Evolutionary conservation across 2,113 vertebrate species (phyloP).

Genomic region (Blennius ocellaris): DNA sequence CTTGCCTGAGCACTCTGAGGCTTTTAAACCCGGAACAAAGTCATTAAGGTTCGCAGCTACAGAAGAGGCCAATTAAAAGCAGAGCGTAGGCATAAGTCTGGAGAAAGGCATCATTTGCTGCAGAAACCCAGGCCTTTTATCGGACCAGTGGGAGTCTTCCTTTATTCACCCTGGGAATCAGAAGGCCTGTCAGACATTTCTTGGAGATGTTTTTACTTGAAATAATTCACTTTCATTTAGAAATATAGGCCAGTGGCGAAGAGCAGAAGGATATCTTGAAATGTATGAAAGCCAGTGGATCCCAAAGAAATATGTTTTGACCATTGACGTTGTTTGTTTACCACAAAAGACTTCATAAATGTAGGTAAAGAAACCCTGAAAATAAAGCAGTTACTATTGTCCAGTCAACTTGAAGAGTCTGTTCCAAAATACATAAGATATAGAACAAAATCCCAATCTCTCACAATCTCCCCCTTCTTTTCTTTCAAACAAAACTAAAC

Average conservation of each 20-base stretch:
- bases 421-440: not conserved
- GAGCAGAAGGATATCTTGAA: constrained; percentile 3
- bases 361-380: not conserved
- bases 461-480: constrained; percentile 11
- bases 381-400: not conserved
- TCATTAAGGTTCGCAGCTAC: constrained; percentile 80
- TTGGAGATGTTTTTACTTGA: constrained; percentile 61
- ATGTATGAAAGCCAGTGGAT: constrained; percentile 5
- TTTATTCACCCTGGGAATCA: constrained; percentile 62
- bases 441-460: no score
- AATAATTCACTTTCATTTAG: constrained; percentile 48
- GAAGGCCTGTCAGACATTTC: constrained; percentile 62
- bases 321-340: not conserved
- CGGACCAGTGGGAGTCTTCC: constrained; percentile 64
- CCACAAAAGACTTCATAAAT: not conserved
- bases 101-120: constrained; percentile 73
- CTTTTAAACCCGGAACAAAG: constrained; percentile 81
- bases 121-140: constrained; percentile 73
- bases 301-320: not conserved
- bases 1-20: constrained; percentile 73
- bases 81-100: constrained; percentile 62
- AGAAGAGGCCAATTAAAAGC: constrained; percentile 82
- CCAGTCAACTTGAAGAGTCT: not conserved
- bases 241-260: constrained; percentile 43
- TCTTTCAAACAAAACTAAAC: constrained; percentile 24